These are phyloP conservation scores for Mobula birostris DNA, from an alignment of 2,113 vertebrate genomes.

Conservation along the genomic window DNA sequence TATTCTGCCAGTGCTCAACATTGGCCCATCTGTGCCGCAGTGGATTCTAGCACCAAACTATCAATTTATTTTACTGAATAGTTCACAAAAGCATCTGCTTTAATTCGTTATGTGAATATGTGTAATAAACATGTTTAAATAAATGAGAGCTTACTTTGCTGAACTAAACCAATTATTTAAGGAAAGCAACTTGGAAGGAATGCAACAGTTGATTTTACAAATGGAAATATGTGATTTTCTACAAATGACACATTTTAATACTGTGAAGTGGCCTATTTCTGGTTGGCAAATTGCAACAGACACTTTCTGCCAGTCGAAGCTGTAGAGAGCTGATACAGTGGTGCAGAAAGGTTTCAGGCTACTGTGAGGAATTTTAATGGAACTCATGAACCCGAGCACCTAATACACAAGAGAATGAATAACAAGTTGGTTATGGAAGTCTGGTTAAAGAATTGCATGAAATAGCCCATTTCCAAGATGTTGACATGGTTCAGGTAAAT, in stretches of 20 bases:
- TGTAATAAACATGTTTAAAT: not conserved
- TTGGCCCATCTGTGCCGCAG: not conserved
- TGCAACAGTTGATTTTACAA: not conserved
- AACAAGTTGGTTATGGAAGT: conserved; percentile 26
- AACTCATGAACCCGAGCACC: not conserved
- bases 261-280: conserved; percentile 21
- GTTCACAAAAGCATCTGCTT: not conserved
- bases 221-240: not conserved
- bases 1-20: not conserved
- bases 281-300: conserved; percentile 1
- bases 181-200: not conserved
- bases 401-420: conserved; percentile 22
- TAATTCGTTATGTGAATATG: not conserved
- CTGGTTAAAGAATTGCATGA: not conserved
- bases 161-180: not conserved
- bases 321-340: not conserved
- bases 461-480: not conserved
- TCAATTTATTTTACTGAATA: not conserved
- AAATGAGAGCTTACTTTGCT: conserved; percentile 10
- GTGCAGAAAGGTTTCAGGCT: not conserved
- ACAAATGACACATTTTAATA: conserved; percentile 11
- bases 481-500: not conserved
- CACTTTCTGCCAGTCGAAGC: not conserved
- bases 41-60: not conserved
- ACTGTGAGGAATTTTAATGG: conserved; percentile 10